Conservation (phyloP, 1,140 invertebrate genomes). For the Meloidogyne hapla region DNA sequence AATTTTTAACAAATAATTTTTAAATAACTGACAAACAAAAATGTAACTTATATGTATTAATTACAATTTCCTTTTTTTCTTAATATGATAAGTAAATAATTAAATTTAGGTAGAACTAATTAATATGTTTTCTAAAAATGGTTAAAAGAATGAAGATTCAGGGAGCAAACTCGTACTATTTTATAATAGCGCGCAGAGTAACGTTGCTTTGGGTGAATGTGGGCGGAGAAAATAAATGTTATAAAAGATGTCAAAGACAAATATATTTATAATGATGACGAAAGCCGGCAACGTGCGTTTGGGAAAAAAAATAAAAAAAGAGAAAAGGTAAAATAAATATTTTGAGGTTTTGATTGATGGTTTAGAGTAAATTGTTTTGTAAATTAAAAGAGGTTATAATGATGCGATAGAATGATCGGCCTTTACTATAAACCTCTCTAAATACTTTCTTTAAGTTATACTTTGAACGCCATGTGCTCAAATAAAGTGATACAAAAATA, state of each 20-base stretch:
- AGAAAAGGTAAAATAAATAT: background rate
- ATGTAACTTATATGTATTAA: too few relatives aligned
- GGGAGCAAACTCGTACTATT: background rate
- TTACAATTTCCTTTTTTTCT: too few relatives aligned
- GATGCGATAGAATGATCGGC: background rate
- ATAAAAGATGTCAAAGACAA: background rate
- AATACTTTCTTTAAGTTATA: too few relatives aligned
- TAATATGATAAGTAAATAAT: background rate
- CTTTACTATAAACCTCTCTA: too few relatives aligned
- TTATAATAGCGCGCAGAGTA: background rate
- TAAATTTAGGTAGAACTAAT: background rate
- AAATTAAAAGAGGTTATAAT: background rate
- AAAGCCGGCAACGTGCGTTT: conserved; percentile 5
- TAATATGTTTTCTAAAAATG: background rate
- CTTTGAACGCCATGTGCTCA: too few relatives aligned
- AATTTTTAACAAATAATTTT: too few relatives aligned
- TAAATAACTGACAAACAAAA: too few relatives aligned
- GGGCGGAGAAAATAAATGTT: background rate
- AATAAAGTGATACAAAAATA: too few relatives aligned
- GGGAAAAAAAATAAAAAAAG: background rate
- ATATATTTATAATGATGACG: conserved; percentile 6
- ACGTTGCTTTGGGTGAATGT: background rate
- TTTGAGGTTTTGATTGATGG: background rate
- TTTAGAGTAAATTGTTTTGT: background rate
- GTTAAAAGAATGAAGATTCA: conserved; percentile 3